Conservation (phyloP, 2,797 vertebrate genomes). For the Nyctibius grandis region DNA sequence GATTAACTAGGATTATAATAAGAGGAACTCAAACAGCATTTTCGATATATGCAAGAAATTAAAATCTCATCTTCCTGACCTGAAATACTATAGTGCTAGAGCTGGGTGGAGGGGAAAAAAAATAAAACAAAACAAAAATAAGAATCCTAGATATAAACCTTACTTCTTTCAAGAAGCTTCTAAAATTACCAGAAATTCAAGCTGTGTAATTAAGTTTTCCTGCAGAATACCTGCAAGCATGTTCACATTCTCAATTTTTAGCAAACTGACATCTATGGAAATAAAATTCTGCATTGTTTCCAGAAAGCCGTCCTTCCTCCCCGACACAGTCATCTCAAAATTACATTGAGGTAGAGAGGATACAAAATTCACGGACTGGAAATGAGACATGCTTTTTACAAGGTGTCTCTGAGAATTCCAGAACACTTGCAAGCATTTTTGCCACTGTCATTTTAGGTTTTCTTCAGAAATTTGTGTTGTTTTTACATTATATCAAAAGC, state of each 20-base stretch:
- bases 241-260: conserved; percentile 21
- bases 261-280: conserved; percentile 27
- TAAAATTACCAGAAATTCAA: background rate
- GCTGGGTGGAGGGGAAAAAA: background rate
- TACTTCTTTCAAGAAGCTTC: background rate
- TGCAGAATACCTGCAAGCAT: conserved; percentile 7
- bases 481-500: background rate
- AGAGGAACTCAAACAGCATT: background rate
- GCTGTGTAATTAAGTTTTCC: conserved; percentile 31
- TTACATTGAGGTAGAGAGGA: background rate
- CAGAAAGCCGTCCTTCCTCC: background rate
- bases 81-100: background rate
- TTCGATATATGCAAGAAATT: background rate
- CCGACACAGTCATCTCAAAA: background rate
- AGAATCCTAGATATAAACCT: background rate
- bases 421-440: background rate
- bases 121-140: too few relatives aligned
- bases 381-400: background rate
- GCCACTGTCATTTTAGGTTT: background rate
- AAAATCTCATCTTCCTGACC: background rate
- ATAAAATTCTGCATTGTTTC: background rate
- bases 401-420: background rate
- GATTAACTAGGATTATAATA: background rate
- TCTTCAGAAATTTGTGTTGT: background rate
- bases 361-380: background rate